Conservation (phyloP, 2,888 invertebrate species). For the Dicranocentrus wangi region DNA sequence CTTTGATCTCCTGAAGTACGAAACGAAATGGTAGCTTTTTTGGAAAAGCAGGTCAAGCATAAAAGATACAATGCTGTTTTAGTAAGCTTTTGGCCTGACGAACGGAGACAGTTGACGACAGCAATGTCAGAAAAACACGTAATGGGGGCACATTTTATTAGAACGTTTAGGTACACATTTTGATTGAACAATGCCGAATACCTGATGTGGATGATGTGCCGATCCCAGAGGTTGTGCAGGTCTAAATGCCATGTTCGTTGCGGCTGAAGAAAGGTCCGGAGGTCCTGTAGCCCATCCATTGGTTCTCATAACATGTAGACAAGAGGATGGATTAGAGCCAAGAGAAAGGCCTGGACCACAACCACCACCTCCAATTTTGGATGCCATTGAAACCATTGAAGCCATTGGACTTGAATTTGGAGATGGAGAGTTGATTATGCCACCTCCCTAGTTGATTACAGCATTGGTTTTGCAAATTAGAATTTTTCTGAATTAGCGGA, state of each 20-base stretch:
- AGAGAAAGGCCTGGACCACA: slow-evolving; percentile 57
- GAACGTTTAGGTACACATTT: too few relatives aligned
- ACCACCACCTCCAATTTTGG: slow-evolving; percentile 68
- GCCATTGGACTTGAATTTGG: slow-evolving; percentile 70
- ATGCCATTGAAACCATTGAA: slow-evolving; percentile 72
- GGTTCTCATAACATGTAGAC: slow-evolving; percentile 71
- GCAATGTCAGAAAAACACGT: not conserved
- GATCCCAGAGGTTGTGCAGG: slow-evolving; percentile 62
- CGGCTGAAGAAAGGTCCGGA: slow-evolving; percentile 65
- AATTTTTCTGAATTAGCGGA: too few relatives aligned
- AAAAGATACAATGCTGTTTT: slow-evolving; percentile 20
- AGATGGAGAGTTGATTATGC: slow-evolving; percentile 61
- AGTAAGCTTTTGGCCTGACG: too few relatives aligned
- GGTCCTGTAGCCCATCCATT: slow-evolving; percentile 68
- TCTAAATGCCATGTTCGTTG: slow-evolving; percentile 68
- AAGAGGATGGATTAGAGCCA: slow-evolving; percentile 67
- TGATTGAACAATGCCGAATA: too few relatives aligned
- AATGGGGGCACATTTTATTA: too few relatives aligned
- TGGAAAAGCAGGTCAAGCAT: slow-evolving; percentile 41
- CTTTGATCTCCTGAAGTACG: too few relatives aligned
- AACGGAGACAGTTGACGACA: slow-evolving; percentile 25
- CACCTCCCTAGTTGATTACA: slow-evolving; percentile 26
- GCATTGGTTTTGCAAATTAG: too few relatives aligned
- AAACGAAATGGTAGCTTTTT: not conserved
- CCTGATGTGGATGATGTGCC: slow-evolving; percentile 68